phyloP scores from a whole-genome alignment of 2,888 invertebrate species.

The Monochamus alternatus region DNA sequence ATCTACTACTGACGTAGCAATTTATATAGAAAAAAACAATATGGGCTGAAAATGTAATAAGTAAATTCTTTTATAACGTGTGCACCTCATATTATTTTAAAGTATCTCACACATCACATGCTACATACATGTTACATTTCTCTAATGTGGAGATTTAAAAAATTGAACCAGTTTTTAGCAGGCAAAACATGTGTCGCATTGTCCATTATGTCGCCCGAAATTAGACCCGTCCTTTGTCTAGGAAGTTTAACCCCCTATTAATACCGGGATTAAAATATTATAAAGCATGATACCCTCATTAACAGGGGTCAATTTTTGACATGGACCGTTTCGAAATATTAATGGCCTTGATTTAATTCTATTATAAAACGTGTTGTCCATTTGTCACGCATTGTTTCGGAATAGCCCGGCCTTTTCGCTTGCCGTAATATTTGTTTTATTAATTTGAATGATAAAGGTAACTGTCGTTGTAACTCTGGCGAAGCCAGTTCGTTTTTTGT shows the following conservation, averaged over 20 bases:
- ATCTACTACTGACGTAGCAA: no score
- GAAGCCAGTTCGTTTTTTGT: slow-evolving; percentile 5
- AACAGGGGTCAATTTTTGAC: slow-evolving; percentile 68
- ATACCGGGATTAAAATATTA: slow-evolving; percentile 58
- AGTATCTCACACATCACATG: no score
- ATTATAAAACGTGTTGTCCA: slow-evolving; percentile 65
- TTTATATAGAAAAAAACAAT: no score
- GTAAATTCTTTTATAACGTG: no score
- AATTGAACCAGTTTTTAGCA: slow-evolving; percentile 53
- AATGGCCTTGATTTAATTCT: slow-evolving; percentile 63
- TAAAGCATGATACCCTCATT: slow-evolving; percentile 66
- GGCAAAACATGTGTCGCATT: slow-evolving; percentile 55
- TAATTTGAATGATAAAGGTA: slow-evolving; percentile 55
- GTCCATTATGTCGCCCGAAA: slow-evolving; percentile 53
- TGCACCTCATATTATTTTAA: no score
- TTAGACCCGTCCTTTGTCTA: slow-evolving; percentile 56
- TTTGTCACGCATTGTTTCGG: slow-evolving; percentile 69
- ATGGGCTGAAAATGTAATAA: no score
- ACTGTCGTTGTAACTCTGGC: slow-evolving; percentile 17
- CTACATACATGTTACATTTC: no score
- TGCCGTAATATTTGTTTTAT: slow-evolving; percentile 55
- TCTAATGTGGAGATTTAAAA: slow-evolving; percentile 36
- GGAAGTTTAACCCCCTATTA: slow-evolving; percentile 48
- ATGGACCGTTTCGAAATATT: slow-evolving; percentile 60
- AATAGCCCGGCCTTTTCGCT: slow-evolving; percentile 56